Conservation (phyloP, 2,797 vertebrate species). For the Aeoliscus strigatus region DNA sequence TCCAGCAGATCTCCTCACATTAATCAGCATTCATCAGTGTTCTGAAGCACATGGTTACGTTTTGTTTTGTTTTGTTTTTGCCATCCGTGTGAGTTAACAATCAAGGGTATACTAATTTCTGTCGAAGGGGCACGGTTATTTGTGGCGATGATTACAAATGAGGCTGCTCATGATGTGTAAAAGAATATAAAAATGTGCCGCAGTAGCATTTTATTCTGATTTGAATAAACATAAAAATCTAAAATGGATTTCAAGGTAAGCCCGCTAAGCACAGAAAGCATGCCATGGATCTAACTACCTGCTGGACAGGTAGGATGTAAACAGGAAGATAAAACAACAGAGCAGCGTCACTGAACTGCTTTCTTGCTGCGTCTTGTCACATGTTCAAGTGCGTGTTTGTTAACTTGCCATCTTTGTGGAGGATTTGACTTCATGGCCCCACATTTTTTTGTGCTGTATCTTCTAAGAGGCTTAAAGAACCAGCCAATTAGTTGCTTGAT, state of each 20-base stretch:
- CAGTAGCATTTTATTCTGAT: too few species aligned
- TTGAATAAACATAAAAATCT: too few species aligned
- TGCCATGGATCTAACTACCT: slow-evolving; percentile 49
- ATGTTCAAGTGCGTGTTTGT: slow-evolving; percentile 50
- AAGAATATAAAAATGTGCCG: too few species aligned
- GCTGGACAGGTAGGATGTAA: slow-evolving; percentile 67
- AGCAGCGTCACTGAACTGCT: slow-evolving; percentile 30
- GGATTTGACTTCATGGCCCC: slow-evolving; percentile 47
- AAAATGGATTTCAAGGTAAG: too few species aligned
- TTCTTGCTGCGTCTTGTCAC: slow-evolving; percentile 37
- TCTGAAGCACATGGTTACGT: slow-evolving; percentile 51
- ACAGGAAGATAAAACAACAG: too few species aligned
- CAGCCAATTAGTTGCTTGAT: slow-evolving; percentile 58
- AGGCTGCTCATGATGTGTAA: too few species aligned
- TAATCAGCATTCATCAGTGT: slow-evolving; percentile 28
- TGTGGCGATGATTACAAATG: too few species aligned
- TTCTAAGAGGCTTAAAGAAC: slow-evolving; percentile 52
- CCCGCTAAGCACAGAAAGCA: slow-evolving; percentile 1
- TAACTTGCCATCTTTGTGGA: slow-evolving; percentile 31
- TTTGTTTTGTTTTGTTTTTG: slow-evolving; percentile 15
- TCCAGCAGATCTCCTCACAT: too few species aligned
- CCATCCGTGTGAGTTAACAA: slow-evolving; percentile 20
- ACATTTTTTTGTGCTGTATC: slow-evolving; percentile 42
- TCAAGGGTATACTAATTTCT: slow-evolving; percentile 20
- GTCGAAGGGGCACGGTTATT: too few species aligned